Evolutionary conservation across 2,888 invertebrate species (phyloP).

Genomic region (Thalpophila matura): DNA sequence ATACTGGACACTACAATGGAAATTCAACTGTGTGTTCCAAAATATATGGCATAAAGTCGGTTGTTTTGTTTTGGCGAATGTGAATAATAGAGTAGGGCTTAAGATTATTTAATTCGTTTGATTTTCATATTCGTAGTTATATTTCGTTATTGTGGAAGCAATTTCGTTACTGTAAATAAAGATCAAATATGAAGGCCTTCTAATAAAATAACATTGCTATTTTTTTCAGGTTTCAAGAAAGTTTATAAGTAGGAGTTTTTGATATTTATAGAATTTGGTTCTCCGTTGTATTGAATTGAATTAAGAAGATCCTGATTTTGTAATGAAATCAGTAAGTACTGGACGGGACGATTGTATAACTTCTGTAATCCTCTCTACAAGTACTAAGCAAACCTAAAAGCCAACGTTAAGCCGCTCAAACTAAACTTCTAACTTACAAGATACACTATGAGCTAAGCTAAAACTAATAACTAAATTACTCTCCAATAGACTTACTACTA

Average conservation of each 20-base stretch:
- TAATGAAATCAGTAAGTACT: too few species aligned
- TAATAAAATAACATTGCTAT: too few species aligned
- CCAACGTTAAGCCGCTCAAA: conserved; percentile 5
- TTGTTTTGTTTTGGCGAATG: not conserved
- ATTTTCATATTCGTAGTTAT: conserved; percentile 34
- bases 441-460: not conserved
- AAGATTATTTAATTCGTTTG: conserved; percentile 55
- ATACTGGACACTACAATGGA: conserved; percentile 35
- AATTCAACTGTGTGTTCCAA: conserved; percentile 26
- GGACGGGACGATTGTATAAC: too few species aligned
- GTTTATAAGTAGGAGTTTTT: too few species aligned
- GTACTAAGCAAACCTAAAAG: conserved; percentile 10
- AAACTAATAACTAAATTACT: conserved; percentile 34
- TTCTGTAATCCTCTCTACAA: conserved; percentile 11
- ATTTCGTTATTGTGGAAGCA: conserved; percentile 11
- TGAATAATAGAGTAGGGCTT: conserved; percentile 42
- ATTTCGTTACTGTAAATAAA: conserved; percentile 17
- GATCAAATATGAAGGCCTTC: too few species aligned
- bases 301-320: too few species aligned
- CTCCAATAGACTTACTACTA: conserved; percentile 14
- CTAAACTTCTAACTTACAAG: conserved; percentile 19
- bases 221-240: too few species aligned
- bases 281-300: too few species aligned
- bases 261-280: too few species aligned
- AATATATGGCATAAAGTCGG: conserved; percentile 12